Evolutionary conservation across 2,113 vertebrate species (phyloP).

Genomic region (Reinhardtius hippoglossoides): DNA sequence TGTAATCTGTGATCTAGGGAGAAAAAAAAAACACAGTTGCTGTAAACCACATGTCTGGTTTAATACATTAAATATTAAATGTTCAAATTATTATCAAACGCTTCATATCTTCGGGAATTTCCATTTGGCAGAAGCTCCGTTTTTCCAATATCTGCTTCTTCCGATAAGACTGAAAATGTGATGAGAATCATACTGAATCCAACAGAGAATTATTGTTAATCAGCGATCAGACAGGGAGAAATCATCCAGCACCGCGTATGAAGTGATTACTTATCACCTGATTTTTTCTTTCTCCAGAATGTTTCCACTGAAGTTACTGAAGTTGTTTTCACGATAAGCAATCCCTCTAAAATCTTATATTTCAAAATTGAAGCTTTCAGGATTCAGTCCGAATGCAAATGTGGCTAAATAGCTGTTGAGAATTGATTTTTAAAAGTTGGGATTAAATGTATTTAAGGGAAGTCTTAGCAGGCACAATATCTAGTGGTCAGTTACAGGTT

Average conservation of each 20-base stretch:
- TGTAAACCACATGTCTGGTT: background rate
- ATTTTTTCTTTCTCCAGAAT: background rate
- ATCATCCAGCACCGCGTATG: background rate
- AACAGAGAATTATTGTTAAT: background rate
- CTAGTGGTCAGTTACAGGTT: constrained; percentile 48
- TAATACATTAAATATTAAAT: background rate
- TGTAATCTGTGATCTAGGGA: background rate
- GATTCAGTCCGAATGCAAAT: constrained; percentile 11
- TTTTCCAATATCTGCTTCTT: background rate
- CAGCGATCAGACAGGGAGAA: background rate
- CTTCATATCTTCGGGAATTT: background rate
- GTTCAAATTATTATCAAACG: background rate
- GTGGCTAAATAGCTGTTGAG: constrained; percentile 48
- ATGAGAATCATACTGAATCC: background rate
- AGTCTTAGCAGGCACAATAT: constrained; percentile 33
- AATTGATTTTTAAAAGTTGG: constrained; percentile 20
- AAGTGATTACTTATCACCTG: background rate
- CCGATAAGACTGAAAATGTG: constrained; percentile 17
- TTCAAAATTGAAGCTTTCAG: constrained; percentile 8
- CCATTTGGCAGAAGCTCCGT: background rate
- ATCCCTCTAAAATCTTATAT: constrained; percentile 1
- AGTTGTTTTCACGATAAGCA: constrained; percentile 10
- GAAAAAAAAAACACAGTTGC: background rate
- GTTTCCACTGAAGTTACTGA: background rate
- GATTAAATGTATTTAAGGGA: constrained; percentile 29